These are phyloP conservation scores for Drosophila orena DNA, from an alignment of 1,140 invertebrate species.

Conservation along the genomic window DNA sequence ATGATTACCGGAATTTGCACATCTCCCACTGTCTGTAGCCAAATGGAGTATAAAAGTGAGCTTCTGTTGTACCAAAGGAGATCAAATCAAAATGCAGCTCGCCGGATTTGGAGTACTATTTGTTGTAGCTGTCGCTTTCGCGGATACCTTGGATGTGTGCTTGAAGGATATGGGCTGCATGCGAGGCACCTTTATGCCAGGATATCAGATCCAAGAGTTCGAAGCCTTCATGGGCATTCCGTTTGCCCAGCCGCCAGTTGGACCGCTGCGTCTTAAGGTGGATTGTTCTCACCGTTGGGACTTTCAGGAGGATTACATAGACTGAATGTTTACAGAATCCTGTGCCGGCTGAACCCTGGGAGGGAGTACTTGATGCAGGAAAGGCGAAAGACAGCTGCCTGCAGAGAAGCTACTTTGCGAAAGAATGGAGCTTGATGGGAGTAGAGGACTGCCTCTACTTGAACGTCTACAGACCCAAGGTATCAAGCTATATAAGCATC, in stretches of 20 bases:
- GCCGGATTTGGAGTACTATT: not conserved
- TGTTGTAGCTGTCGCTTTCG: not conserved
- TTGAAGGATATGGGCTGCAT: conserved; percentile 65
- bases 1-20: not conserved
- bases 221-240: conserved; percentile 81
- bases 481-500: not conserved
- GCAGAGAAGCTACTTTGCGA: conserved; percentile 59
- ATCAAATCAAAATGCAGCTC: conserved; percentile 5
- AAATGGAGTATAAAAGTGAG: conserved; percentile 10
- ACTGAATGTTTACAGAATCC: conserved; percentile 56
- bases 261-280: conserved; percentile 62
- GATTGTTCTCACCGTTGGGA: not conserved
- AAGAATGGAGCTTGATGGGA: conserved; percentile 40
- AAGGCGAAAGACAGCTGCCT: conserved; percentile 46
- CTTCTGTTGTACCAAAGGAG: no score
- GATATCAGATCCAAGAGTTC: conserved; percentile 36
- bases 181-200: conserved; percentile 53
- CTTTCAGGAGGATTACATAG: not conserved
- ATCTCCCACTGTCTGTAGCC: not conserved
- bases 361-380: conserved; percentile 46
- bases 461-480: conserved; percentile 87
- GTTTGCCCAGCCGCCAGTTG: conserved; percentile 72
- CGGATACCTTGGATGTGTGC: conserved; percentile 59
- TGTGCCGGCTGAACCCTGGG: conserved; percentile 46
- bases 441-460: conserved; percentile 88